Conservation (phyloP, 2,113 vertebrate genomes). For the Pontoporia blainvillei region DNA sequence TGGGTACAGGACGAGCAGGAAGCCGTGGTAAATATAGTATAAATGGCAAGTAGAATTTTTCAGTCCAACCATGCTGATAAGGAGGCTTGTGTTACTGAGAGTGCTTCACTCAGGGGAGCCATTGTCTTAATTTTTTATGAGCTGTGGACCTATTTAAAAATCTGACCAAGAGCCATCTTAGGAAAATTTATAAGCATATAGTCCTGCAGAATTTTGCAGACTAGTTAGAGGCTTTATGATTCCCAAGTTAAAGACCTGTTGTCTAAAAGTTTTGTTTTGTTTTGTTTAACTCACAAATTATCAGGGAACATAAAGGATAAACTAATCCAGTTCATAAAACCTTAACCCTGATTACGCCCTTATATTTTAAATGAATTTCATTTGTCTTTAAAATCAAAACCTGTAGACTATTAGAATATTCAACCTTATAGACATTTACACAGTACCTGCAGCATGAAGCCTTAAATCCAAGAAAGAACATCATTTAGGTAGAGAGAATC, state of each 20-base stretch:
- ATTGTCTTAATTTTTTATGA: neutral
- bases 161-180: neutral
- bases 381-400: neutral
- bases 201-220: neutral
- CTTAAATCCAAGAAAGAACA: neutral
- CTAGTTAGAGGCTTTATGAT: neutral
- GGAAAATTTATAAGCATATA: neutral
- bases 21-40: rapidly evolving
- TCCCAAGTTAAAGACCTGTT: neutral
- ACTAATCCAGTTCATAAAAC: neutral
- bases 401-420: neutral
- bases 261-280: neutral
- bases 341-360: neutral
- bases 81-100: too few relatives aligned
- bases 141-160: neutral
- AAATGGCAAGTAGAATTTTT: rapidly evolving
- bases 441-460: neutral
- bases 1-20: neutral
- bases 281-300: neutral
- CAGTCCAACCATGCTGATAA: rapidly evolving
- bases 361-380: neutral
- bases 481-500: neutral
- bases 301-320: neutral
- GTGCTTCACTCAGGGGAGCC: rapidly evolving
- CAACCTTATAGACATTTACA: neutral